Evolutionary conservation across 2,797 vertebrate genomes (phyloP).

Genomic region (Galago senegalensis): DNA sequence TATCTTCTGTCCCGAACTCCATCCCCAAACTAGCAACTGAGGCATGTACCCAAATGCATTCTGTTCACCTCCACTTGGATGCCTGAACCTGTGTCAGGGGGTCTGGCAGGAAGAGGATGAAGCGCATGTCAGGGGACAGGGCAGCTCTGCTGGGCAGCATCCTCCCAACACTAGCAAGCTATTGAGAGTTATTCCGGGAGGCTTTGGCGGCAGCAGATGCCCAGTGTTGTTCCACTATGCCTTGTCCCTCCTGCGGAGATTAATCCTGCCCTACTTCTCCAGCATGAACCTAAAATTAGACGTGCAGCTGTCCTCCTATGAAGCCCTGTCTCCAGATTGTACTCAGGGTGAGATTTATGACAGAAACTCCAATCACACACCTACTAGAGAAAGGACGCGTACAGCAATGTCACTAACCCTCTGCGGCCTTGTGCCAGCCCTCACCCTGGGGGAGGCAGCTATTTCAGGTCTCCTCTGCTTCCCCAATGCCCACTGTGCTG

Average conservation of each 20-base stretch:
- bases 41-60: not conserved
- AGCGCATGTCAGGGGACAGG: not conserved
- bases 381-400: not conserved
- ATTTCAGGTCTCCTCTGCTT: not conserved
- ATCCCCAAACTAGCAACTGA: not conserved
- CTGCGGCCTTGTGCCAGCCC: not conserved
- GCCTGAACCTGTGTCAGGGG: not conserved
- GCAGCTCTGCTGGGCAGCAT: not conserved
- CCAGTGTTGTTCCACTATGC: constrained; percentile 53
- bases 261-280: constrained; percentile 67
- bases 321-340: constrained; percentile 49
- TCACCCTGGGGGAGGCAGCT: not conserved
- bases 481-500: fast-evolving
- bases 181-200: not conserved
- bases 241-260: constrained; percentile 72
- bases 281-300: constrained; percentile 77
- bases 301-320: constrained; percentile 69
- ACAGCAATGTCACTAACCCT: not conserved
- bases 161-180: not conserved
- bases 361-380: not conserved
- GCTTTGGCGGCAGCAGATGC: constrained; percentile 60
- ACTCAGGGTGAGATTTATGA: constrained; percentile 81
- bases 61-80: not conserved
- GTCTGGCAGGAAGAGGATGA: not conserved
- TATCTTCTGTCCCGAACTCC: not conserved